Conservation (phyloP, 2,113 vertebrate genomes). For the Mus spicilegus region DNA sequence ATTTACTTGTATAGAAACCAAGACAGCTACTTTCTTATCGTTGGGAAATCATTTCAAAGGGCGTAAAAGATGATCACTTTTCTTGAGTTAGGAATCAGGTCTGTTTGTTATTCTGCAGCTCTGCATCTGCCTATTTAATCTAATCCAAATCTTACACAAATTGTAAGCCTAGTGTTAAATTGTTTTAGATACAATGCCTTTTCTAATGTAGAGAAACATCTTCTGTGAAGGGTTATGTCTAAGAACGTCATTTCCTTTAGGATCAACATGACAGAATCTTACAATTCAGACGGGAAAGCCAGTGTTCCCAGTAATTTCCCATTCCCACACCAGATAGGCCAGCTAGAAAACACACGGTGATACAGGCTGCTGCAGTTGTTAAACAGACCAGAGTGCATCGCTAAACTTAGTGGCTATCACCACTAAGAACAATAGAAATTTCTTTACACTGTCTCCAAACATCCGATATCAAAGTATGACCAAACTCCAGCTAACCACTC, state of each 20-base stretch:
- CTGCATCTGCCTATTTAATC: conserved; percentile 14
- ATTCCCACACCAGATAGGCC: not conserved
- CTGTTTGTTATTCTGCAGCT: conserved; percentile 18
- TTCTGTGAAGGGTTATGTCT: not conserved
- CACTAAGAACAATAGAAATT: not conserved
- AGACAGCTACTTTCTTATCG: not conserved
- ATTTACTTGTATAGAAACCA: conserved; percentile 38
- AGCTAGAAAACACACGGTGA: not conserved
- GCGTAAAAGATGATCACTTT: not conserved
- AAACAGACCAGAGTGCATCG: conserved; percentile 21
- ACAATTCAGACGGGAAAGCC: conserved; percentile 45
- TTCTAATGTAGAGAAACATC: not conserved
- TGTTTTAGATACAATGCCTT: conserved; percentile 26
- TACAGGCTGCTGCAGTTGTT: not conserved
- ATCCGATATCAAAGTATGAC: conserved; percentile 21
- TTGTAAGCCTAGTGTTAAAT: not conserved
- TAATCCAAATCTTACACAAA: not conserved
- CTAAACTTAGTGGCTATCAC: not conserved
- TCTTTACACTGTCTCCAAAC: not conserved
- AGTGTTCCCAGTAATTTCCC: not conserved
- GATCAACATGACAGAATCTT: conserved; percentile 28
- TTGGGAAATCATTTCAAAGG: not conserved
- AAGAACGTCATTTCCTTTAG: conserved; percentile 32
- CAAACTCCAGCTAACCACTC: not conserved
- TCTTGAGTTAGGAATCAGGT: not conserved